Percentiles rank a stretch among this genome's conserved stretches.
Conservation (phyloP, 2,888 invertebrate species). For the Tetragonisca angustula region DNA sequence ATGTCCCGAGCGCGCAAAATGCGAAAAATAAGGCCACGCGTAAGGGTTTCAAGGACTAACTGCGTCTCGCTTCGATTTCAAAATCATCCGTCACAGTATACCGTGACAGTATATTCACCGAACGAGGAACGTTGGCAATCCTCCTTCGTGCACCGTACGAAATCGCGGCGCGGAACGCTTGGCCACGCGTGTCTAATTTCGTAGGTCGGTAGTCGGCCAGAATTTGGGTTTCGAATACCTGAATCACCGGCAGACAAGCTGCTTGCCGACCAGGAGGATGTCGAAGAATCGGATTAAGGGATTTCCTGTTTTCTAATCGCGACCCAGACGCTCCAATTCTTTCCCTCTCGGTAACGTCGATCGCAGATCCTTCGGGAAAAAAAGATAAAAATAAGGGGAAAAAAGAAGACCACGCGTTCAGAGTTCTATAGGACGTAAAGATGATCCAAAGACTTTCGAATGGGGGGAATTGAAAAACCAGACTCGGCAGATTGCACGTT, state of each 20-base stretch:
- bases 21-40: slow-evolving; percentile 19
- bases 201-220: slow-evolving; percentile 17
- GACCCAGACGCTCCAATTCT: not conserved
- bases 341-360: not conserved
- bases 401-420: not conserved
- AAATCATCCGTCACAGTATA: slow-evolving; percentile 45
- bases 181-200: slow-evolving; percentile 56
- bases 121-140: slow-evolving; percentile 4
- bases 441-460: not conserved
- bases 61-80: slow-evolving; percentile 15
- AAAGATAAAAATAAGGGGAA: too few relatives aligned
- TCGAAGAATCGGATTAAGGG: slow-evolving; percentile 57
- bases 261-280: slow-evolving; percentile 12
- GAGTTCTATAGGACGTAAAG: not conserved
- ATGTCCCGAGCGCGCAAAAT: too few relatives aligned
- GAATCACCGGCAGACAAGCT: slow-evolving; percentile 10
- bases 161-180: slow-evolving; percentile 37
- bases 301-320: slow-evolving; percentile 44
- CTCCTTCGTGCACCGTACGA: slow-evolving; percentile 28
- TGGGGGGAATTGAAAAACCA: not conserved
- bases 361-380: not conserved
- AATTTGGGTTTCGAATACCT: slow-evolving; percentile 24
- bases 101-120: slow-evolving; percentile 19
- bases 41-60: not conserved
- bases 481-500: not conserved